These are phyloP conservation scores for Dicrurus megarhynchus DNA, from an alignment of 2,113 vertebrate genomes.

Conservation along the genomic window DNA sequence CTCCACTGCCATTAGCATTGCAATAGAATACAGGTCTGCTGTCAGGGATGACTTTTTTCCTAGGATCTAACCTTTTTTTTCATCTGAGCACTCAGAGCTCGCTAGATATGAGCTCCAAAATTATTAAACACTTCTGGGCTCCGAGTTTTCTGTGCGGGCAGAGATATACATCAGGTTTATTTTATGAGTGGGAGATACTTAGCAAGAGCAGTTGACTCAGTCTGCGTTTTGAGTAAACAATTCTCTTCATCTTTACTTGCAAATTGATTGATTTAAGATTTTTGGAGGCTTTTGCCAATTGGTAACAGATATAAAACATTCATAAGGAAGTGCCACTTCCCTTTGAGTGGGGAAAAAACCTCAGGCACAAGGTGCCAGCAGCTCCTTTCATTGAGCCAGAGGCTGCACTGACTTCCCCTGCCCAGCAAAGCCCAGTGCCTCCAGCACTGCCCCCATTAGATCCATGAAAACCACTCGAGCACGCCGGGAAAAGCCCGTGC, in stretches of 20 bases:
- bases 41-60: not conserved
- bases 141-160: not conserved
- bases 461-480: not conserved
- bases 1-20: not conserved
- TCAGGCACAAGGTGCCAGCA: not conserved
- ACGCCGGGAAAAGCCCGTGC: fast-evolving
- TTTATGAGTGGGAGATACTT: not conserved
- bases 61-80: not conserved
- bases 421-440: not conserved
- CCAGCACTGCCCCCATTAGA: not conserved
- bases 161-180: not conserved
- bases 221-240: not conserved
- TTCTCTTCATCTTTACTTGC: not conserved
- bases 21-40: not conserved
- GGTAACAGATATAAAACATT: not conserved
- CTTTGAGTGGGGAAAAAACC: not conserved
- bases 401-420: fast-evolving
- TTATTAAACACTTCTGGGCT: not conserved
- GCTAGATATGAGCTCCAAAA: not conserved
- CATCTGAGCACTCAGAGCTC: not conserved
- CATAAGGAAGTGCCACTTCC: not conserved
- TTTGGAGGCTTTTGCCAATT: not conserved
- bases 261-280: not conserved
- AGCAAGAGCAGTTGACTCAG: not conserved
- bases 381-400: not conserved